phyloP scores from a whole-genome alignment of 2,888 invertebrate genomes.

The Ennomos erosarius region DNA sequence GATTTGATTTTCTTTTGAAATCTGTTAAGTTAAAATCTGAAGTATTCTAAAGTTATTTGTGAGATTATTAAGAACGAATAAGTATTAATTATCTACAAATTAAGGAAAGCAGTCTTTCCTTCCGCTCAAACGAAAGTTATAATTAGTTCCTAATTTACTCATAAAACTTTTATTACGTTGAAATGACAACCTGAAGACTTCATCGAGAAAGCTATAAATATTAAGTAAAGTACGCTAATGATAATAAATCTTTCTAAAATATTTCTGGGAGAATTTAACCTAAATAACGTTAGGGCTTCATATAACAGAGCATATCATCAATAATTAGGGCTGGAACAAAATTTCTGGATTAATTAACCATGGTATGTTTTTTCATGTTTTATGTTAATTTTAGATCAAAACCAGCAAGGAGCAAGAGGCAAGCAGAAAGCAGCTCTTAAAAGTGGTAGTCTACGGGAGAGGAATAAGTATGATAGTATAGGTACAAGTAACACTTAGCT shows the following conservation, averaged over 20 bases:
- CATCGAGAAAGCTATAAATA: slow-evolving; percentile 35
- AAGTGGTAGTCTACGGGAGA: no score
- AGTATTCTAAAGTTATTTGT: not conserved
- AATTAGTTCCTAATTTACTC: slow-evolving; percentile 63
- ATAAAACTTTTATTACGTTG: slow-evolving; percentile 52
- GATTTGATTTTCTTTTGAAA: no score
- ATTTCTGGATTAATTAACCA: no score
- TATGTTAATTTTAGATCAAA: no score
- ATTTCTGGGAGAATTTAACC: slow-evolving; percentile 2
- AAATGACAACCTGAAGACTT: slow-evolving; percentile 36
- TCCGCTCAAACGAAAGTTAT: slow-evolving; percentile 56
- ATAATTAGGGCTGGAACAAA: no score
- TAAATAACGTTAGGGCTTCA: slow-evolving; percentile 11
- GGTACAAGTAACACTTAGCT: no score
- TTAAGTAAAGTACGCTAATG: slow-evolving; percentile 42
- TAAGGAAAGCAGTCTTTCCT: slow-evolving; percentile 48
- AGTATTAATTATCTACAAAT: slow-evolving; percentile 26
- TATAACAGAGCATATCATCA: slow-evolving; percentile 16
- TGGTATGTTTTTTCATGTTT: no score
- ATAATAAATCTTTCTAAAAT: not conserved
- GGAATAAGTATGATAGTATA: no score
- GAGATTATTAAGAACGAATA: not conserved
- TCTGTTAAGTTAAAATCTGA: no score
- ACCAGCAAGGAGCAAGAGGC: no score
- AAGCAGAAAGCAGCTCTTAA: no score